These are phyloP conservation scores for Gymnogyps californianus DNA, from an alignment of 2,113 vertebrate species.

Conservation along the genomic window DNA sequence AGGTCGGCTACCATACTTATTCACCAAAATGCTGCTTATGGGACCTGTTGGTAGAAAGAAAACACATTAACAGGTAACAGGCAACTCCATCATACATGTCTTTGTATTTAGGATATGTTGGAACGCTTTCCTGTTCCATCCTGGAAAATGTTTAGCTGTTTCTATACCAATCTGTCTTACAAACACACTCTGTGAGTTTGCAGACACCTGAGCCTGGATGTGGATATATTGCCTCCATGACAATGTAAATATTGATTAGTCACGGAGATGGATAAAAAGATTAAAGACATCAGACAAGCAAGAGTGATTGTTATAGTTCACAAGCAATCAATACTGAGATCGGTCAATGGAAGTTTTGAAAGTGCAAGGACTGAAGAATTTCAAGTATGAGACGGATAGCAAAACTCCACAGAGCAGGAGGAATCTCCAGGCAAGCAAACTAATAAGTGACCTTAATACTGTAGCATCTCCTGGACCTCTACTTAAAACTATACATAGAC, in stretches of 20 bases:
- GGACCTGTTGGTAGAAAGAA: conserved; percentile 78
- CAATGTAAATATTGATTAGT: background rate
- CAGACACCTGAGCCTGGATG: background rate
- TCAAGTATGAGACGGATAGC: background rate
- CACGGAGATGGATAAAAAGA: background rate
- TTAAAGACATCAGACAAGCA: conserved; percentile 9
- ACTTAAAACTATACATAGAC: background rate
- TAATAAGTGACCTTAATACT: background rate
- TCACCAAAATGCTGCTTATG: conserved; percentile 93
- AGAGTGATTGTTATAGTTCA: background rate
- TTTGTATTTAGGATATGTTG: background rate
- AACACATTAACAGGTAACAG: background rate
- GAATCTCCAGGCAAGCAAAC: background rate
- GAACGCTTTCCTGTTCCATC: background rate
- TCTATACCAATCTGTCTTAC: background rate
- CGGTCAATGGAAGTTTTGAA: background rate
- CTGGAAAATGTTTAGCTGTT: background rate
- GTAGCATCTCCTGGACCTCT: background rate
- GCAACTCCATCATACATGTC: background rate
- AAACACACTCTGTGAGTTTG: background rate
- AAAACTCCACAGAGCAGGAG: background rate
- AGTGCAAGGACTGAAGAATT: background rate
- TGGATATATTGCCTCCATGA: background rate
- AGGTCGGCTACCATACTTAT: conserved; percentile 91
- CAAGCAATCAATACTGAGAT: background rate